Base-by-base conservation (phyloP, 2,113 vertebrate species). In the Pimephales promelas region DNA sequence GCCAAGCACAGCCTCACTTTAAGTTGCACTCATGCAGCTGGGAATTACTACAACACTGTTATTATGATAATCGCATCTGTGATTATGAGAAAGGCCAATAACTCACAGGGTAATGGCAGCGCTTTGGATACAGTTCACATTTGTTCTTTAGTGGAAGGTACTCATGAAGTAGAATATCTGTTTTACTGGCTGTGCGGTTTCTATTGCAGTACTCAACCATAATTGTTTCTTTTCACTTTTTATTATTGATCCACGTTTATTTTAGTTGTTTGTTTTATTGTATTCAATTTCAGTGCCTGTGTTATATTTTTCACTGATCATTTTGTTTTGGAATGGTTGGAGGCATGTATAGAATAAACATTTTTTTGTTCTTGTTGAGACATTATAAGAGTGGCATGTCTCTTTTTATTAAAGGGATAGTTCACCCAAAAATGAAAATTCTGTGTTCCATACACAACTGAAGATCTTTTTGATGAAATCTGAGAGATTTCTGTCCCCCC, bases 1-100 rank as follows among this genome's bases (percentile, higher is more conserved):
- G 1, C 59, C 75, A 11, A 54, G 47, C 66, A 18, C 49, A 70
- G 59, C 43, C 36, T 43, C 11, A 16, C 36, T 75, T 61, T 66
- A 74, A 66, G 28, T 72, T 14, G 36, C 66, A 45, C 34, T 73
- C 22, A 36, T 45, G 66, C 64, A 47, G 54, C 54, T 47, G 49
- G 52, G 66, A 83, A 85, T 85, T 43, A 59, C 83, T 83, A 26
- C 11, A 24, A 26, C 34, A 52, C 61, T 49, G 74, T 49, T 71
- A 78, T 71, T 78, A 72, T 61, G 36, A 71, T 24, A 49, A 34
- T 70, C 62, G 56, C 80, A 72, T 52, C 43, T 10, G 52, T 83
- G 59, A 85, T 87, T 83, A 80, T 73, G 52, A 81, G 86, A 52
- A 71, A 9, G 54, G 49, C 54, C 79, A 77, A 80, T 59, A 68